Evolutionary conservation across 2,113 vertebrate species (phyloP), one percentile per base, ranked within the genome.

Genomic region (Acanthochromis polyacanthus): DNA sequence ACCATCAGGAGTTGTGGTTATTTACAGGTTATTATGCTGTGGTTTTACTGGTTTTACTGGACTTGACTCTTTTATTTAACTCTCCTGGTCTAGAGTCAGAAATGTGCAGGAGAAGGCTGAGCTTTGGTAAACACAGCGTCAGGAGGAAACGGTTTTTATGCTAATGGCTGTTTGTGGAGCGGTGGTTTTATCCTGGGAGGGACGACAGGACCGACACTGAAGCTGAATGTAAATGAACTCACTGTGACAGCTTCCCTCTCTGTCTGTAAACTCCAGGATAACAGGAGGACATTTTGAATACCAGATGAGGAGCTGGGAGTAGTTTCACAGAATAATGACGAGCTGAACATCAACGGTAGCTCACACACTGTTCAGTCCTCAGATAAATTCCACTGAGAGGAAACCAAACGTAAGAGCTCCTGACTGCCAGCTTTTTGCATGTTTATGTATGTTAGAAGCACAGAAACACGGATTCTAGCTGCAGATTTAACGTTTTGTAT

Each of bases 261-360:
- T 38, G 17, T 67, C 56, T n/a, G 55, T 73, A 70, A 75, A 57
- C 69, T 78, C 48, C 16, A 9, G 66, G 56, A 90, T 86, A 89
- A 86, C 64, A 80, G 67, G 50, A 70, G 52, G 62, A 52, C 72
- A 71, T 87, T 87, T 63, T 89, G 81, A 91, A 90, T 88, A 85
- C 50, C 63, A 83, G 86, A 87, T 88, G 19, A 89, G 75, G 75
- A 84, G 71, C 75, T 78, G 40, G 55, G 83, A 84, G 83, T 74
- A 1, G 65, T 72, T 73, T 64, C 1, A 50, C 25, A 64, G 28
- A 73, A 76, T 56, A 84, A 84, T 71, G 75, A 85, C 51, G 70
- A 17, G 73, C 85, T 88, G 58, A 36, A 55, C 58, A 84, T 72
- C 82, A 68, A 65, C 61, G 57, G 32, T 63, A 52, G 20, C 58